These are phyloP conservation scores for Anastrepha ludens DNA, from an alignment of 1,140 invertebrate genomes.

Conservation along the genomic window DNA sequence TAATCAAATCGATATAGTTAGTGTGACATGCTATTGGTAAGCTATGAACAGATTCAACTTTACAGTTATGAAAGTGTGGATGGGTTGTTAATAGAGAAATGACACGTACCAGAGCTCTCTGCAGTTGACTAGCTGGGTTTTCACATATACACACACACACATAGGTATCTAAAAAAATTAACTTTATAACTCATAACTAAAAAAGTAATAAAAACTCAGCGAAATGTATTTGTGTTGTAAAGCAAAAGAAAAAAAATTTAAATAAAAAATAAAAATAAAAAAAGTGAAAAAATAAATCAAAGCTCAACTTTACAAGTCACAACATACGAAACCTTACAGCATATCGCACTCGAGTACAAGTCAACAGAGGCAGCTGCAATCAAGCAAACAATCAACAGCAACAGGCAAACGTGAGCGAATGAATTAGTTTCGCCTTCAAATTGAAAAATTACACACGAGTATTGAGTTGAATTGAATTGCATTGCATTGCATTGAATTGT, in stretches of 20 bases:
- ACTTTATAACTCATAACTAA: not conserved
- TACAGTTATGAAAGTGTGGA: too few relatives aligned
- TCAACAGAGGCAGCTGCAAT: conserved; percentile 34
- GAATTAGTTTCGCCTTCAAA: conserved; percentile 45
- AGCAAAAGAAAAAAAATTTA: not conserved
- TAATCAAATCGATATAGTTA: too few relatives aligned
- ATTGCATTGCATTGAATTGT: conserved; percentile 4
- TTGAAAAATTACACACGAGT: conserved; percentile 43
- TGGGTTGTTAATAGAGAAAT: too few relatives aligned
- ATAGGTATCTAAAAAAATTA: too few relatives aligned
- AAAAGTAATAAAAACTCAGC: not conserved
- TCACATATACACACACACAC: too few relatives aligned
- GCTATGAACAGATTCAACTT: too few relatives aligned
- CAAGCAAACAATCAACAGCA: conserved; percentile 37
- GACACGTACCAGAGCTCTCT: too few relatives aligned
- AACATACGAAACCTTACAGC: not conserved
- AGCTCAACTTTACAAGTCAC: conserved; percentile 19
- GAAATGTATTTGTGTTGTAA: not conserved
- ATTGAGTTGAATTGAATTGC: conserved; percentile 25
- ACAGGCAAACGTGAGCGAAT: conserved; percentile 40
- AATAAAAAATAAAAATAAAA: not conserved
- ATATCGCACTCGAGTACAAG: not conserved
- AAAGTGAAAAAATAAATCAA: not conserved
- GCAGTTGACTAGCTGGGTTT: too few relatives aligned
- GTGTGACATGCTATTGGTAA: too few relatives aligned